Base-by-base conservation (phyloP, 1,140 invertebrate genomes). In the Ectropis grisescens region DNA sequence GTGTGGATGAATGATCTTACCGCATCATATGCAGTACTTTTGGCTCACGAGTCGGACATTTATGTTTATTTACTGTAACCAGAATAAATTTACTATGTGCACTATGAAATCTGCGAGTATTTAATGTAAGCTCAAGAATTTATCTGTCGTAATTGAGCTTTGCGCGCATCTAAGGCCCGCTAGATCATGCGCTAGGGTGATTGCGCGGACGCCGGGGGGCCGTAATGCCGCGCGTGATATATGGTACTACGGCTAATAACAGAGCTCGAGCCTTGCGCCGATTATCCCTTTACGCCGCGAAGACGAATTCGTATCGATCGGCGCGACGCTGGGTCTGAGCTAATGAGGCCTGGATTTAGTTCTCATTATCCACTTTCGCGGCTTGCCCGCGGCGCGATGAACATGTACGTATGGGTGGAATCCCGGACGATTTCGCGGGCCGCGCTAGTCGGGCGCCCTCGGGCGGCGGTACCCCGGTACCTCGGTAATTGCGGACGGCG, bases 191-290 rank as follows among this genome's bases (percentile, higher is more conserved):
- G 50, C 52, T 47, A 26, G 16, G 45, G 67, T 74, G 74, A 78
- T 78, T 70, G 68, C 52, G 62, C 51, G 54, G 54, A 49, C 68
- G 66, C 61, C 74, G 60, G 66, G 40, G 69, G 60, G 56, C 58
- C 59, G 48, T 69, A 69, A 70, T 72, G 54, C 62, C 51, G 51
- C 54, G 45, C 61, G 71, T 79, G 74, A 71, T 79, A 79, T 79
- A 79, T 76, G 71, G 64, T 65, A 62, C 65, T 62, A 64, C 58
- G 58, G 54, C 69, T 80, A 80, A 80, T 80, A 76, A 76, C 69
- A 74, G 62, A 68, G 60, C 54, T 49, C 36, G 42, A 37, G 36
- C 42, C 48, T 55, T 43, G 57, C 54, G 51, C 44, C 69, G 65
- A 75, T 79, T 74, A 75, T 71, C 62, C 66, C 66, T 67, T 74